phyloP scores from a whole-genome alignment of 1,140 invertebrate genomes.

The Macrostomum lignano region DNA sequence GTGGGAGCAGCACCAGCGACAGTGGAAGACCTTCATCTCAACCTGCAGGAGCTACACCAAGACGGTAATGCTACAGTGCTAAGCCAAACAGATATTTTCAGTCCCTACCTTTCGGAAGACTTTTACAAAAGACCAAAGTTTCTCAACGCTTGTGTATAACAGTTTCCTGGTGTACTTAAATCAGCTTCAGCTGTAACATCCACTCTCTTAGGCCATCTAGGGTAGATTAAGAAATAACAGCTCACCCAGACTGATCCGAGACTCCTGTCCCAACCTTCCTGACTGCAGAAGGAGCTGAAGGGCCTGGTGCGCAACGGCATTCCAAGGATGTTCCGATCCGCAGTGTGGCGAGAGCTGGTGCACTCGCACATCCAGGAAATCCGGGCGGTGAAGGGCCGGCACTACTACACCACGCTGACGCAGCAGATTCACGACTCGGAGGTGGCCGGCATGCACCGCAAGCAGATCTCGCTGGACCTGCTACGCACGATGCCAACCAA shows the following conservation, averaged over 20 bases:
- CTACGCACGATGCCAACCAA: slow-evolving; percentile 32
- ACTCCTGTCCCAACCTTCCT: too few species aligned
- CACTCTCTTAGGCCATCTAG: not conserved
- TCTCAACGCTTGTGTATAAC: too few species aligned
- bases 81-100: too few species aligned
- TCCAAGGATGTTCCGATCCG: slow-evolving; percentile 23
- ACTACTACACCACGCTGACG: slow-evolving; percentile 30
- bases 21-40: slow-evolving; percentile 14
- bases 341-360: slow-evolving; percentile 29
- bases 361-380: slow-evolving; percentile 25
- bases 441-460: slow-evolving; percentile 27
- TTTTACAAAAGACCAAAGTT: too few species aligned
- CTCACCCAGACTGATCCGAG: too few species aligned
- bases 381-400: slow-evolving; percentile 26
- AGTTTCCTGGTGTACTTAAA: too few species aligned
- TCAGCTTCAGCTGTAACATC: too few species aligned
- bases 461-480: slow-evolving; percentile 31
- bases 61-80: too few species aligned
- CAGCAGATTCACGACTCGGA: slow-evolving; percentile 25
- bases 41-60: not conserved
- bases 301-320: slow-evolving; percentile 27
- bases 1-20: slow-evolving; percentile 16
- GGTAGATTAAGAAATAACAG: too few species aligned
- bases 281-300: slow-evolving; percentile 26
- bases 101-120: too few species aligned